Conservation (phyloP, 2,888 invertebrate species). For the Steinernema scapterisci region DNA sequence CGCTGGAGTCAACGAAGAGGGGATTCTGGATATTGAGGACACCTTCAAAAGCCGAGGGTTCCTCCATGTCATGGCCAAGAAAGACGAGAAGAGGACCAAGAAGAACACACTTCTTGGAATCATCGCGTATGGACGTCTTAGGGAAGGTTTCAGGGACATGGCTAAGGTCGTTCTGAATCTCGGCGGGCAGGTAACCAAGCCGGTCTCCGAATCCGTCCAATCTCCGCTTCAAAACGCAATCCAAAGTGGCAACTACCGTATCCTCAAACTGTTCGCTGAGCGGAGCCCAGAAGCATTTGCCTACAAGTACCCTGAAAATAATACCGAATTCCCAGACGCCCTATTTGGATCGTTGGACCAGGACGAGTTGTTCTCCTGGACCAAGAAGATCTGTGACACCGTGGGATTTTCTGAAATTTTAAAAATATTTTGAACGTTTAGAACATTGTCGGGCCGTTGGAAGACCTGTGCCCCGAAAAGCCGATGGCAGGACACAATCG, state of each 20-base stretch:
- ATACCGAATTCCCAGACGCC: not conserved
- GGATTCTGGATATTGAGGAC: not conserved
- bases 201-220: not conserved
- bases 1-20: not conserved
- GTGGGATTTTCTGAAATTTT: not conserved
- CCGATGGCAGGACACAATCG: not conserved
- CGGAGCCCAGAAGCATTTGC: not conserved
- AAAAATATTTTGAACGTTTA: not conserved
- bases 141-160: not conserved
- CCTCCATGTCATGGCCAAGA: not conserved
- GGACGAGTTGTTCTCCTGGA: no score
- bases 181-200: not conserved
- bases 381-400: not conserved
- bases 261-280: not conserved
- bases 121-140: not conserved
- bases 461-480: not conserved
- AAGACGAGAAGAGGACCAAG: not conserved
- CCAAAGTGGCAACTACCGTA: not conserved
- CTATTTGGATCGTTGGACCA: not conserved
- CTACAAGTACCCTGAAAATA: not conserved
- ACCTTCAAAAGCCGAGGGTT: not conserved
- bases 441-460: not conserved
- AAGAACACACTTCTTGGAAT: slow-evolving; percentile 15
- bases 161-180: not conserved
- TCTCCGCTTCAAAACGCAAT: not conserved